A percentile compares a stretch with the other conserved stretches of the same genome.
phyloP scores from a whole-genome alignment of 2,888 invertebrate genomes.

The Spodoptera picta region DNA sequence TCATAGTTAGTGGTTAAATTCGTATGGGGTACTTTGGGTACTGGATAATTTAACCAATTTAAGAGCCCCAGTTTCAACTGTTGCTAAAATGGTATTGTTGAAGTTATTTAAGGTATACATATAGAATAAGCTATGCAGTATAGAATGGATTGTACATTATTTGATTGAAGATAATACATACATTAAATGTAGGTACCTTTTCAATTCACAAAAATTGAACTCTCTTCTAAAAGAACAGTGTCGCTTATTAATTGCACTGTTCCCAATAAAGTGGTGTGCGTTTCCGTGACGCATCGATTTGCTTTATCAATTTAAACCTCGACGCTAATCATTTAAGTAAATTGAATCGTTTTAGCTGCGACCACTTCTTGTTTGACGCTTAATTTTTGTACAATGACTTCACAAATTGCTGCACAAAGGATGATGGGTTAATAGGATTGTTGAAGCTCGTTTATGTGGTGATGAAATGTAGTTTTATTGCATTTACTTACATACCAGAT shows the following conservation, averaged over 20 bases:
- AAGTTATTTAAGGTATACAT: slow-evolving; percentile 24
- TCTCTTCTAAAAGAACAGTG: slow-evolving; percentile 42
- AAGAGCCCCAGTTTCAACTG: too few relatives aligned
- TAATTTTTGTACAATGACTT: slow-evolving; percentile 47
- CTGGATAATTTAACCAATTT: too few relatives aligned
- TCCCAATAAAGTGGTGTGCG: slow-evolving; percentile 49
- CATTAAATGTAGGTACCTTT: too few relatives aligned
- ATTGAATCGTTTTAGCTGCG: slow-evolving; percentile 61
- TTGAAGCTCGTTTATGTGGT: too few relatives aligned
- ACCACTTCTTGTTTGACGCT: slow-evolving; percentile 58
- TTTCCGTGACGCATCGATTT: slow-evolving; percentile 71
- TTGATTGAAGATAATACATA: too few relatives aligned
- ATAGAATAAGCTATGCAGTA: background rate
- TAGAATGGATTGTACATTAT: too few relatives aligned
- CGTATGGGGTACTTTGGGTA: too few relatives aligned
- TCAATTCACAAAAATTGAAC: too few relatives aligned
- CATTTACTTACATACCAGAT: too few relatives aligned
- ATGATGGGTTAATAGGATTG: slow-evolving; percentile 11
- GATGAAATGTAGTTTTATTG: too few relatives aligned
- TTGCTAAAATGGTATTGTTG: too few relatives aligned
- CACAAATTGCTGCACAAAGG: slow-evolving; percentile 25
- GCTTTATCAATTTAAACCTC: slow-evolving; percentile 67
- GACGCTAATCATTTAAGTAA: slow-evolving; percentile 65
- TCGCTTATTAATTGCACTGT: slow-evolving; percentile 39
- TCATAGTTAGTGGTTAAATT: slow-evolving; percentile 10